Base-by-base conservation (phyloP, 2,113 vertebrate genomes). In the Oxygymnocypris stewartii region DNA sequence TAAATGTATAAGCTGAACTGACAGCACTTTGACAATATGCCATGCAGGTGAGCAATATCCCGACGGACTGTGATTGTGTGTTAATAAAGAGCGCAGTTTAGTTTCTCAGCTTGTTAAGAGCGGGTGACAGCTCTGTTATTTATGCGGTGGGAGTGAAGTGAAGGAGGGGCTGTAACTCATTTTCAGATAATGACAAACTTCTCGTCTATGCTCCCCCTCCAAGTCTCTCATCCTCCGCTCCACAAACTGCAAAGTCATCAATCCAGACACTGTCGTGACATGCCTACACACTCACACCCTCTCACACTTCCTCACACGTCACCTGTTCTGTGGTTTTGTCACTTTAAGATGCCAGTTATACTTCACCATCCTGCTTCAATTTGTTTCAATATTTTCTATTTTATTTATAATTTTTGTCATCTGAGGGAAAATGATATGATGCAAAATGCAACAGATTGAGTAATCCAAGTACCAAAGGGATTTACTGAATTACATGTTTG, bases 111-210 rank as follows among this genome's bases (percentile, higher is more conserved):
- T 76, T 73, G 54, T 80, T 79, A 44, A 81, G 67, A 63, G 79
- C 23, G 9, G 51, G 54, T 65, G 69, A 84, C 88, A 89, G 88
- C 82, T 85, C 57, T 87, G 77, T 87, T 87, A 89, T 89, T 89
- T 85, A 89, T 89, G 82, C 40, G 14, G 69, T 61, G 54, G 86
- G 87, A 90, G 87, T 87, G 87, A 71, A 83, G 42, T 28, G 9
- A 49, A 71, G 81, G 81, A 83, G 63, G 89, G 84, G 54, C 23
- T 88, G 91, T 89, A 90, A 89, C 87, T 93, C 88, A 90, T 93
- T 91, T 91, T 87, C 85, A 90, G 57, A 92, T 93, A 93, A 93
- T 93, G 87, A 90, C 89, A 86, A 88, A 82, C 83, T n/a, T 61
- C 79, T 82, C 54, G 0, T 44, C 42, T 57, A 40, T 8, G 10